Evolutionary conservation across 2,797 vertebrate species (phyloP), one percentile per base, ranked within the genome.

Genomic region (Luscinia luscinia): DNA sequence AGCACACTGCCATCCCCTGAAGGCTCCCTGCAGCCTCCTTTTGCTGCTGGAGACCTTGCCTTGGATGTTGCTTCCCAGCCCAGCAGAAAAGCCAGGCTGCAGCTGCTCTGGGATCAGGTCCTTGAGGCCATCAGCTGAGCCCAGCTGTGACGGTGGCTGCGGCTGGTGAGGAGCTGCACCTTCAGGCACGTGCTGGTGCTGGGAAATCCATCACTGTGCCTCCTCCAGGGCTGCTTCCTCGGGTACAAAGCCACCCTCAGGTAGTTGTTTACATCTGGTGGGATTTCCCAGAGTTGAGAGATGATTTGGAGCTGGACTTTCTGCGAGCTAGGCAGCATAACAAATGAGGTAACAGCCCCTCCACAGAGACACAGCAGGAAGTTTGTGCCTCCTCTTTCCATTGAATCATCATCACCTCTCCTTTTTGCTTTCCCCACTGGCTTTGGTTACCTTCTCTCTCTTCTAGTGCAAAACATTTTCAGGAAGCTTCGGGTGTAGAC

Each of bases 391-490:
- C 80, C 49, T 93, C 79, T 96, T 96, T 96, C 95, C 94, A 96
- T 94, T 94, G 75, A 93, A 89, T 95, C 94, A 95, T 89, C 30
- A 0, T 58, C 17, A 0, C 6, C 38, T 89, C 93, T 96, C 89
- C 24, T 89, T 70, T 82, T 70, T 83, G 74, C 75, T 93, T 89
- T 83, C 89, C 64, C 41, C 61, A 0, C 28, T 1, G 1, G n/a
- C 38, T 92, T 89, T 3, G 2, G 55, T 81, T 87, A 70, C 52
- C 20, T 74, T 72, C 89, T 83, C 48, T 84, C 12, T 87, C 79
- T 89, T 95, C 78, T 92, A 30, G 64, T 80, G 75, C 92, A 96
- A 96, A 95, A 96, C 82, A 94, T 81, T 89, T 72, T 87, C 94
- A 95, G 93, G 92, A 95, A 96, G 76, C 40, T 61, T 85, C 40